Percentiles rank a stretch among this genome's conserved stretches.
Evolutionary conservation across 1,140 invertebrate genomes (phyloP).

Genomic region (Medauroidea extradentata): DNA sequence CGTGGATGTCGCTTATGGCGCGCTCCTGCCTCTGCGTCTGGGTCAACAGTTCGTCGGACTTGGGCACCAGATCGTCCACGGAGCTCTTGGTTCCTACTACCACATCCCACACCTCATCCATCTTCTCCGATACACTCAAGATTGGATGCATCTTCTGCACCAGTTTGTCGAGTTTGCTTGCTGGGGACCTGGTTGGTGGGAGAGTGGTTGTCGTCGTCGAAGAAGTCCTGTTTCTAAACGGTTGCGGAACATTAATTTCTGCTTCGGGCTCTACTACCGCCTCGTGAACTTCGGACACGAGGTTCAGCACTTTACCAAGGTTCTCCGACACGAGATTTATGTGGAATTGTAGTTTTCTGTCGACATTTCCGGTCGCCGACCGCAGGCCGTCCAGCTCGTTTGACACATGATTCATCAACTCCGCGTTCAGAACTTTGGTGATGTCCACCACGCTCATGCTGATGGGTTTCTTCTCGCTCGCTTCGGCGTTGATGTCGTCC

Average conservation of each 20-base stretch:
- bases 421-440: slow-evolving; percentile 69
- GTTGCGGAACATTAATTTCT: slow-evolving; percentile 5
- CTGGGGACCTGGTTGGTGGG: slow-evolving; percentile 25
- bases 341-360: slow-evolving; percentile 77
- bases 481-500: slow-evolving; percentile 77
- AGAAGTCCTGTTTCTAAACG: slow-evolving; percentile 47
- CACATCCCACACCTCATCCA: slow-evolving; percentile 86
- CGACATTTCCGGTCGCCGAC: slow-evolving; percentile 69
- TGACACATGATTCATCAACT: slow-evolving; percentile 66
- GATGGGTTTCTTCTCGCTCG: slow-evolving; percentile 77
- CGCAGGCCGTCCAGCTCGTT: slow-evolving; percentile 68
- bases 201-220: slow-evolving; percentile 50
- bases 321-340: slow-evolving; percentile 78
- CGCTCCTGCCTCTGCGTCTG: slow-evolving; percentile 82
- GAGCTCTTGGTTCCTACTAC: slow-evolving; percentile 81
- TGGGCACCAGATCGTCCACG: slow-evolving; percentile 75
- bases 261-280: slow-evolving; percentile 60
- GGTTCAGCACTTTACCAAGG: slow-evolving; percentile 65
- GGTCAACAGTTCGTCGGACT: slow-evolving; percentile 76
- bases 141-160: slow-evolving; percentile 76
- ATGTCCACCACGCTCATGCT: slow-evolving; percentile 60
- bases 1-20: slow-evolving; percentile 81
- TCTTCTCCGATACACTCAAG: slow-evolving; percentile 79
- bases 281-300: slow-evolving; percentile 74
- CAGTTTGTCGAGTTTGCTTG: slow-evolving; percentile 69